Evolutionary conservation across 2,113 vertebrate genomes (phyloP).

Genomic region (Phyllostomus hastatus): DNA sequence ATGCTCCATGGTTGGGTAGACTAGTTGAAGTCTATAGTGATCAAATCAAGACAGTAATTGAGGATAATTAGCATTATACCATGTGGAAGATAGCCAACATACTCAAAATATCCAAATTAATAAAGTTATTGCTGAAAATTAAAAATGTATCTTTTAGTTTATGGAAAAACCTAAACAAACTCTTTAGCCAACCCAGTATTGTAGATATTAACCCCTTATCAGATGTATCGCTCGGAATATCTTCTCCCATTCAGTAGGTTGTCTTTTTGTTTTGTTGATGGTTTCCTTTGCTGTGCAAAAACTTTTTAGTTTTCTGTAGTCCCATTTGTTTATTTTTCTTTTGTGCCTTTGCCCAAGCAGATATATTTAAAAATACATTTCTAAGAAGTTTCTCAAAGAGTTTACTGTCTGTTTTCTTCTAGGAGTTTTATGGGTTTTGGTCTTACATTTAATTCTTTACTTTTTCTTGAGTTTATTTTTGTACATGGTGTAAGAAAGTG

Average conservation of each 20-base stretch:
- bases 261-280: too few species aligned
- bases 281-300: too few species aligned
- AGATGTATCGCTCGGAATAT: not conserved
- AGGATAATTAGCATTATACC: too few species aligned
- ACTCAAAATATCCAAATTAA: too few species aligned
- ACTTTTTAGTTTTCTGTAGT: not conserved
- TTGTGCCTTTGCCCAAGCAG: not conserved
- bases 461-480: not conserved
- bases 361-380: not conserved
- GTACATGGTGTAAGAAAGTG: not conserved
- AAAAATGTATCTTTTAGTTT: too few species aligned
- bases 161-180: too few species aligned
- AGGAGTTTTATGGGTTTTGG: not conserved
- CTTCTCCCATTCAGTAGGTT: not conserved
- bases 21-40: too few species aligned
- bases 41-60: too few species aligned
- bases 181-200: too few species aligned
- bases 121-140: too few species aligned
- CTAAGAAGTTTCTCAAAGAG: not conserved
- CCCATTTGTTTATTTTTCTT: not conserved
- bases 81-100: too few species aligned
- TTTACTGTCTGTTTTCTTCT: not conserved
- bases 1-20: too few species aligned
- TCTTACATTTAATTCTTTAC: not conserved
- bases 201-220: not conserved